Conservation (phyloP, 2,797 vertebrate species). For the Mormyrus proboscirostris region DNA sequence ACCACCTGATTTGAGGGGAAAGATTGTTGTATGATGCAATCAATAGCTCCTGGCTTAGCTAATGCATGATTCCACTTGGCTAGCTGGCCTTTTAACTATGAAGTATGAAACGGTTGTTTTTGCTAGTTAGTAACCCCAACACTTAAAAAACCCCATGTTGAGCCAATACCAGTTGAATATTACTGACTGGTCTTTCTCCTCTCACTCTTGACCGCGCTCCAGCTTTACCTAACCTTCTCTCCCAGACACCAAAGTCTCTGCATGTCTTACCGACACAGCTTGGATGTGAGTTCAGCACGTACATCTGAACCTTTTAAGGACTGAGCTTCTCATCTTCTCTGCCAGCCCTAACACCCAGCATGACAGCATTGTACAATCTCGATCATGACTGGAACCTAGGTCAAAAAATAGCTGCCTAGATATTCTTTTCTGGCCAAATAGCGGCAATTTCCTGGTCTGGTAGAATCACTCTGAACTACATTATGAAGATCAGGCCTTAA, state of each 20-base stretch:
- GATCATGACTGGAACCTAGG: background rate
- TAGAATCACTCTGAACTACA: background rate
- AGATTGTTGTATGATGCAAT: background rate
- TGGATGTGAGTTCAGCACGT: background rate
- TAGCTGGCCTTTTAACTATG: background rate
- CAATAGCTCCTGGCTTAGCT: background rate
- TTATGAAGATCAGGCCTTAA: background rate
- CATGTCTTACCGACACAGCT: background rate
- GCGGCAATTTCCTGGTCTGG: background rate
- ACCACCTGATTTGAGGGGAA: background rate
- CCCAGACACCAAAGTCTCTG: background rate
- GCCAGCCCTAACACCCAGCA: background rate
- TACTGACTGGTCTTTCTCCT: background rate
- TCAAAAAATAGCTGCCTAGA: background rate
- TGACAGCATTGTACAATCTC: background rate
- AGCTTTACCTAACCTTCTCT: background rate
- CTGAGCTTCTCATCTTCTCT: background rate
- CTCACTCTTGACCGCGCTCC: background rate
- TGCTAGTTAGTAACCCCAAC: background rate
- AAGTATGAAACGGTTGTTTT: background rate
- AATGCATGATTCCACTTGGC: background rate
- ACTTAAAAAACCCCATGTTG: background rate
- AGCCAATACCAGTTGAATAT: background rate
- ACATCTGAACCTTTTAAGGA: background rate
- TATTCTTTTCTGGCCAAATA: background rate